phyloP scores from a whole-genome alignment of 1,140 invertebrate genomes.

The Zaprionus davidi region DNA sequence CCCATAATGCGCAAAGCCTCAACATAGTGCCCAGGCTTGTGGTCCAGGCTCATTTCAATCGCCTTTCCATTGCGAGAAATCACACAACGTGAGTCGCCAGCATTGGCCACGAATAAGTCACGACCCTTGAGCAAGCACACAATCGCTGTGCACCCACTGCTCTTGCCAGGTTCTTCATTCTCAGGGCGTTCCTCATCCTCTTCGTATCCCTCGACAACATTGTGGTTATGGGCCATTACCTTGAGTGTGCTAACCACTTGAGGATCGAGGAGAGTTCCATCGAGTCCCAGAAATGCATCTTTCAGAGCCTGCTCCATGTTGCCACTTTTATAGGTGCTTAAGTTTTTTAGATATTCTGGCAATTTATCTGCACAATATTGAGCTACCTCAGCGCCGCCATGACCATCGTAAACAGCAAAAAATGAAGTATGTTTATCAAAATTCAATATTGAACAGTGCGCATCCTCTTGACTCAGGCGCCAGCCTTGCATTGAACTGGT shows the following conservation, averaged over 20 bases:
- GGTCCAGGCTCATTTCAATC: conserved; percentile 96
- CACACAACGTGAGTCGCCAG: conserved; percentile 97
- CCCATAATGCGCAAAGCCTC: conserved; percentile 94
- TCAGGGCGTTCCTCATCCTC: conserved; percentile 84
- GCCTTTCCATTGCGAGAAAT: conserved; percentile 94
- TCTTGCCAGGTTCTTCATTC: conserved; percentile 89
- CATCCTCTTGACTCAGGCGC: conserved; percentile 98
- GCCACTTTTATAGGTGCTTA: conserved; percentile 90
- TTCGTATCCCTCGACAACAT: conserved; percentile 83
- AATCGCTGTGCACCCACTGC: conserved; percentile 98
- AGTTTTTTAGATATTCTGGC: conserved; percentile 93
- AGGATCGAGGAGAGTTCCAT: conserved; percentile 90
- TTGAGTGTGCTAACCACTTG: conserved; percentile 91
- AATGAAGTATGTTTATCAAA: conserved; percentile 92
- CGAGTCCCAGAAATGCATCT: conserved; percentile 95
- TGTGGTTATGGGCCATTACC: conserved; percentile 87
- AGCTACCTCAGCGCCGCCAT: conserved; percentile 97
- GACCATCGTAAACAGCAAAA: conserved; percentile 99
- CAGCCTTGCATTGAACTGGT: conserved; percentile 99
- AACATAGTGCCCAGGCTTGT: conserved; percentile 97
- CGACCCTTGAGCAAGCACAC: conserved; percentile 93
- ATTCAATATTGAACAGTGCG: conserved; percentile 95
- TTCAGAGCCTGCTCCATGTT: conserved; percentile 91
- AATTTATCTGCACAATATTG: conserved; percentile 94
- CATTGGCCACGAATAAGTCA: conserved; percentile 92